Conservation (phyloP, 2,113 vertebrate genomes). For the Protomyctophum bolini region DNA sequence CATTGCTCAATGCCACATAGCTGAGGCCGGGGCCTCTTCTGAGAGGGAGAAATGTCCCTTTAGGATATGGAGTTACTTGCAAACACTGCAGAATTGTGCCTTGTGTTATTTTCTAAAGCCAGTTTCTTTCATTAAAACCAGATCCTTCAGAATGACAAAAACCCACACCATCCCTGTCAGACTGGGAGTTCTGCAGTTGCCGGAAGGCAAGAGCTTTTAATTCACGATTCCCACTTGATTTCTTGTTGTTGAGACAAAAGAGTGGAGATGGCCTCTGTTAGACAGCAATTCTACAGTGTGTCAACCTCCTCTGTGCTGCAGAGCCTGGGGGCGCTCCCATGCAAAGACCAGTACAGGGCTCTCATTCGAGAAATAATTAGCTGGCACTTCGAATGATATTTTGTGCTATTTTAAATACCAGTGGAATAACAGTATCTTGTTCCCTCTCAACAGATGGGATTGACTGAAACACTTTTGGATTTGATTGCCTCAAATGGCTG, state of each 20-base stretch:
- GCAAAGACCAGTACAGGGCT: constrained; percentile 58
- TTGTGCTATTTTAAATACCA: constrained; percentile 18
- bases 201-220: constrained; percentile 63
- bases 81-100: constrained; percentile 51
- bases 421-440: constrained; percentile 38
- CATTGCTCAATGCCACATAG: constrained; percentile 46
- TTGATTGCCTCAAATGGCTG: constrained; percentile 17
- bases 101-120: constrained; percentile 61
- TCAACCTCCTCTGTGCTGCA: constrained; percentile 11
- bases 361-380: constrained; percentile 50
- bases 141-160: constrained; percentile 61
- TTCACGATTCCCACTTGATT: constrained; percentile 59
- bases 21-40: constrained; percentile 27
- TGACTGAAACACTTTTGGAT: constrained; percentile 24
- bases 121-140: constrained; percentile 70
- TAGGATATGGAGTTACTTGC: constrained; percentile 47
- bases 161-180: constrained; percentile 36
- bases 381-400: constrained; percentile 64
- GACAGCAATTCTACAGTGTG: constrained; percentile 48
- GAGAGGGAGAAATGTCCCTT: constrained; percentile 53
- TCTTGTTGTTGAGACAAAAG: constrained; percentile 54
- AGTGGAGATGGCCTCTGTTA: constrained; percentile 45
- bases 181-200: constrained; percentile 35
- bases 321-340: constrained; percentile 49
- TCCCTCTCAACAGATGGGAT: constrained; percentile 37